These are phyloP conservation scores for Macquaria ambigua DNA, from an alignment of 2,113 vertebrate species.

Conservation along the genomic window DNA sequence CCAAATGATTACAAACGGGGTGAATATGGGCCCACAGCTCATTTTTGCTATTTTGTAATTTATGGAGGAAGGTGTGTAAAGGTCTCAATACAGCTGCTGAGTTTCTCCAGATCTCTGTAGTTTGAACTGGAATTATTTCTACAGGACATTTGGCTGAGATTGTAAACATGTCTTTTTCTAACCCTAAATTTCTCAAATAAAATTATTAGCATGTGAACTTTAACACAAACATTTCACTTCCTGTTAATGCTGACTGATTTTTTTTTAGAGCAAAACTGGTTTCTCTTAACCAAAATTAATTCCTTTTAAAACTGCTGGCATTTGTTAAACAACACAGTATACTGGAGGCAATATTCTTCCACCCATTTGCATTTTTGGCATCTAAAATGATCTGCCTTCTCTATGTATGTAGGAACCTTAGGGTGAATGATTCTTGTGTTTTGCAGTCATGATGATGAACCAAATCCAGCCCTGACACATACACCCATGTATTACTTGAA, in stretches of 20 bases:
- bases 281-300: background rate
- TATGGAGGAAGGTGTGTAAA: background rate
- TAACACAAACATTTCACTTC: background rate
- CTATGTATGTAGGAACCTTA: background rate
- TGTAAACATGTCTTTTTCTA: background rate
- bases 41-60: no score
- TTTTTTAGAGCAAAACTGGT: background rate
- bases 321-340: background rate
- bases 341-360: slow-evolving; percentile 9
- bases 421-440: slow-evolving; percentile 18
- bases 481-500: slow-evolving; percentile 19
- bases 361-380: slow-evolving; percentile 29
- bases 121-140: background rate
- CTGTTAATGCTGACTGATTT: background rate
- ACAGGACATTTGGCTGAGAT: background rate
- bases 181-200: background rate
- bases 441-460: slow-evolving; percentile 11
- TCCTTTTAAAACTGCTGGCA: slow-evolving; percentile 7
- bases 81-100: background rate
- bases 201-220: background rate
- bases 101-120: background rate
- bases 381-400: slow-evolving; percentile 11
- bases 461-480: background rate
- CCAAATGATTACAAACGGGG: no score
- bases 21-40: no score